Conservation (phyloP, 30 jellyfish, hydroid and myxozoan genomes). For the Chrysaora quinquecirrha region DNA sequence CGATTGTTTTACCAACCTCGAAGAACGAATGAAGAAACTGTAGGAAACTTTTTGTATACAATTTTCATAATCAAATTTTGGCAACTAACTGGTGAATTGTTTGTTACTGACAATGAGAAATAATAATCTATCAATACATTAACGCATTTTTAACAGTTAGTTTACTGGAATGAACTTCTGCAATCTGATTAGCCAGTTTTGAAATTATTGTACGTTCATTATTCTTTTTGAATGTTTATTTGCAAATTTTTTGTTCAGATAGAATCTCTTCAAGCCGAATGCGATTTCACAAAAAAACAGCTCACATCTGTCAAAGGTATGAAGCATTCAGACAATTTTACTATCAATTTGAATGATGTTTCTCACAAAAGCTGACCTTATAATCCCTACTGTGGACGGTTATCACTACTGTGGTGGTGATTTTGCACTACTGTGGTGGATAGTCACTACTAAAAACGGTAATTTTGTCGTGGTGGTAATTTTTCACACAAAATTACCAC, state of each 20-base stretch:
- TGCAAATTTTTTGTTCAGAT: constrained; percentile 42
- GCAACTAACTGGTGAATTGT: background rate
- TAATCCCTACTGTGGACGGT: background rate
- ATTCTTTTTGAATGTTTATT: background rate
- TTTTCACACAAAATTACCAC: no score
- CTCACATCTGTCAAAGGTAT: constrained; percentile 89
- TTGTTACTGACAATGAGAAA: background rate
- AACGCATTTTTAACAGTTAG: background rate
- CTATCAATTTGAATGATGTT: background rate
- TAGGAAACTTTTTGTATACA: no score
- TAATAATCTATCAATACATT: no score
- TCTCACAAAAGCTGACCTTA: background rate
- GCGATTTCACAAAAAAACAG: constrained; percentile 90
- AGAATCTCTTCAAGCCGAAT: constrained; percentile 95
- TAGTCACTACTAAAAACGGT: no score
- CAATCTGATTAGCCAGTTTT: background rate
- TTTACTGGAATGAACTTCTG: background rate
- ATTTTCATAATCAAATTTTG: no score
- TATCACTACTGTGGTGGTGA: background rate
- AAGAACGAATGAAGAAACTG: no score
- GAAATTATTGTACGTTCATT: background rate
- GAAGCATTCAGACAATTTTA: background rate
- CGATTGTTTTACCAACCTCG: no score
- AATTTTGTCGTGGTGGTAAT: no score
- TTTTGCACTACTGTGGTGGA: no score